Conservation (phyloP, 2,797 vertebrate genomes). For the Geotrypetes seraphini region DNA sequence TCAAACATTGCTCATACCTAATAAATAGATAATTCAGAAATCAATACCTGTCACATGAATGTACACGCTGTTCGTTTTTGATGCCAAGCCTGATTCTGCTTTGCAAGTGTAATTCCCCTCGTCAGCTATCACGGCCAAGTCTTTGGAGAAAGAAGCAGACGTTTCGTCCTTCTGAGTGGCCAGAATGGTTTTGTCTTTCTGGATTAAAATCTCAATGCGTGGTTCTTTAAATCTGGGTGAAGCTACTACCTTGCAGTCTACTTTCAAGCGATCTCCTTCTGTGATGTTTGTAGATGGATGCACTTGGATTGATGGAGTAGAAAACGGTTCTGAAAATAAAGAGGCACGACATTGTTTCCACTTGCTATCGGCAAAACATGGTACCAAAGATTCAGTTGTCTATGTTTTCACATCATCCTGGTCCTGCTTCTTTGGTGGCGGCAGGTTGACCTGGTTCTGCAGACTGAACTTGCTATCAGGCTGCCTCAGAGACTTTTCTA, state of each 20-base stretch:
- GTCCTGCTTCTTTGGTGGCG: no score
- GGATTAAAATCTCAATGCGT: constrained; percentile 53
- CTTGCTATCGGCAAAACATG: no score
- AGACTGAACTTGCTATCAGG: no score
- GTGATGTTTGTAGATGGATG: constrained; percentile 22
- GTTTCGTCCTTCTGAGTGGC: background rate
- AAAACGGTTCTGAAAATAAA: constrained; percentile 47
- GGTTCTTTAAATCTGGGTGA: background rate
- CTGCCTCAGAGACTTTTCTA: no score
- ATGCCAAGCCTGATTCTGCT: constrained; percentile 43
- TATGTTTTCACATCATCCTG: no score
- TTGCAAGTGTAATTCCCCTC: constrained; percentile 55
- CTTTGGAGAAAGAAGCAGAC: constrained; percentile 12
- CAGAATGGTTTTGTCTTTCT: constrained; percentile 49
- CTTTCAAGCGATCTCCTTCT: constrained; percentile 45
- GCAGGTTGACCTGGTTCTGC: no score
- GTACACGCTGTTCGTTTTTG: constrained; percentile 41
- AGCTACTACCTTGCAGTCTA: constrained; percentile 41
- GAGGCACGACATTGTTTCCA: no score
- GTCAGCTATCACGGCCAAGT: constrained; percentile 36
- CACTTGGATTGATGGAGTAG: constrained; percentile 34
- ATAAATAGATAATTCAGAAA: no score
- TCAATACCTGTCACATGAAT: constrained; percentile 52
- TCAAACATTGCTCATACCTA: constrained; percentile 13
- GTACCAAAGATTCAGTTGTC: no score